phyloP scores from a whole-genome alignment of 2,113 vertebrate genomes.

The Paramisgurnus dabryanus region DNA sequence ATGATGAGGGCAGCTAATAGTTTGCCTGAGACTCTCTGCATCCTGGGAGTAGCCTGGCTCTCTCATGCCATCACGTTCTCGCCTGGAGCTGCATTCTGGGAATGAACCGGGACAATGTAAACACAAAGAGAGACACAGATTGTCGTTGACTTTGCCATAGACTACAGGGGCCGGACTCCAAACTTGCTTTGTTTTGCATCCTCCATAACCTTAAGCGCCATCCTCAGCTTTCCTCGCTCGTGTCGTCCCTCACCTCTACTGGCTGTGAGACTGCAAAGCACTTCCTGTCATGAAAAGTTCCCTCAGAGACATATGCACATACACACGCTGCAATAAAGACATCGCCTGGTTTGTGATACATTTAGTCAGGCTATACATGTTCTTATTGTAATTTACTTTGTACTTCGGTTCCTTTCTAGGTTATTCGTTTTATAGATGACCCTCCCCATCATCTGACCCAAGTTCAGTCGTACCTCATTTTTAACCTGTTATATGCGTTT shows the following conservation, averaged over 20 bases:
- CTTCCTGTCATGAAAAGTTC: conserved; percentile 39
- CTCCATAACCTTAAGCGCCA: conserved; percentile 31
- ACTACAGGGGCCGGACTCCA: conserved; percentile 81
- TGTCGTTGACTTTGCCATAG: conserved; percentile 77
- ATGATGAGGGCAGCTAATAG: conserved; percentile 81
- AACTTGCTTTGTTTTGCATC: conserved; percentile 19
- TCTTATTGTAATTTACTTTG: not conserved
- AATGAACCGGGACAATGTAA: conserved; percentile 70
- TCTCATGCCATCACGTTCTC: conserved; percentile 64
- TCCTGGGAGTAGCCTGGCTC: conserved; percentile 49
- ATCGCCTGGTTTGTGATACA: conserved; percentile 11
- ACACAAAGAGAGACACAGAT: conserved; percentile 51
- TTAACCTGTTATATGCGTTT: conserved; percentile 58
- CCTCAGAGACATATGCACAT: conserved; percentile 33
- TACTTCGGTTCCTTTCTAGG: conserved; percentile 7
- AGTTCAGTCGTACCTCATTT: conserved; percentile 66
- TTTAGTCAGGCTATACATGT: conserved; percentile 37
- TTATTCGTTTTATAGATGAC: conserved; percentile 50
- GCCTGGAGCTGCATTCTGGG: conserved; percentile 75
- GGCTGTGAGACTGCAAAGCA: conserved; percentile 63
- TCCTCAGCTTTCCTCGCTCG: conserved; percentile 39
- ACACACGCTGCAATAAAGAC: conserved; percentile 27
- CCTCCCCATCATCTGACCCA: conserved; percentile 38
- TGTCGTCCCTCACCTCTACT: conserved; percentile 48
- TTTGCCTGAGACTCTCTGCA: conserved; percentile 55